Evolutionary conservation across 2,113 vertebrate genomes (phyloP).

Genomic region (Glaucidium brasilianum): DNA sequence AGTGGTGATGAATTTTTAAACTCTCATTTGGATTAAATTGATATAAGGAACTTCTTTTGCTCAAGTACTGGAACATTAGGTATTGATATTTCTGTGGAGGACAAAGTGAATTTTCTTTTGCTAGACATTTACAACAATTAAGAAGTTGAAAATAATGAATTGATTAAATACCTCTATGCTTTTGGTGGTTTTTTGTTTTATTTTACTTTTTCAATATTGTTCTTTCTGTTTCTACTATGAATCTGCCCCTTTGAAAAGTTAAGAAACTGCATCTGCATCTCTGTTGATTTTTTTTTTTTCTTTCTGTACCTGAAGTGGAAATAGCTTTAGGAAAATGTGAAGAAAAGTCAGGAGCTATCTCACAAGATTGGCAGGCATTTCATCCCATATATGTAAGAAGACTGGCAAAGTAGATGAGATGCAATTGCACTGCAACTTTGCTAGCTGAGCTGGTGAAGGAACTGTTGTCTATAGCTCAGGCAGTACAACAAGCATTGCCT

Average conservation of each 20-base stretch:
- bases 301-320: not conserved
- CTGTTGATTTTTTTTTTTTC: not conserved
- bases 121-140: not conserved
- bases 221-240: not conserved
- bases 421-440: not conserved
- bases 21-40: not conserved
- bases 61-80: not conserved
- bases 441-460: not conserved
- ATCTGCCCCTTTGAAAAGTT: not conserved
- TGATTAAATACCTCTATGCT: not conserved
- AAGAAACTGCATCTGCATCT: not conserved
- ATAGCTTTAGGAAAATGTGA: not conserved
- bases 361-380: accelerated
- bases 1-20: not conserved
- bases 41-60: not conserved
- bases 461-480: not conserved
- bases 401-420: not conserved
- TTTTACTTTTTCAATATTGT: not conserved
- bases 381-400: not conserved
- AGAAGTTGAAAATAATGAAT: not conserved
- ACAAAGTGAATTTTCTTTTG: not conserved
- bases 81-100: not conserved
- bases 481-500: not conserved
- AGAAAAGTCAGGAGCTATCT: not conserved
- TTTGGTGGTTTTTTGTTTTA: not conserved